A percentile compares a stretch with the other conserved stretches of the same genome.
phyloP scores from a whole-genome alignment of 2,797 vertebrate genomes.

The Odontamblyopus lacepedii region DNA sequence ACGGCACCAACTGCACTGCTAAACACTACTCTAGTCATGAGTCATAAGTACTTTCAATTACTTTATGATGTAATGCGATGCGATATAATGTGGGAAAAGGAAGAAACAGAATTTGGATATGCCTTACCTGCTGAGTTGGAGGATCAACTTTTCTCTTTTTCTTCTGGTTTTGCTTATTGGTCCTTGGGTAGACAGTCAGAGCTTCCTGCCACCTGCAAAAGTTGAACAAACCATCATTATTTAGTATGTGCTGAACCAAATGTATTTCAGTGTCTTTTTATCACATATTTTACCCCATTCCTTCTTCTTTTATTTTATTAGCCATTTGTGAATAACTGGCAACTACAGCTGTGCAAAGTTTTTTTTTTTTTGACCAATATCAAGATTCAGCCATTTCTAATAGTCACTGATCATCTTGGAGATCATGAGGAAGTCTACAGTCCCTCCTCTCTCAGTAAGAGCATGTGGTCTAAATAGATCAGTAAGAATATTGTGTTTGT shows the following conservation, averaged over 20 bases:
- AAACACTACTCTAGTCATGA: background rate
- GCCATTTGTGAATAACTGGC: no score
- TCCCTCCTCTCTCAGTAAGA: no score
- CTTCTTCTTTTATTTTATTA: background rate
- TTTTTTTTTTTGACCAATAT: no score
- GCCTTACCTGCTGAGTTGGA: slow-evolving; percentile 89
- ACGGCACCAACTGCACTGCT: background rate
- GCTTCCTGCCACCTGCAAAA: slow-evolving; percentile 91
- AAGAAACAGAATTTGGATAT: background rate
- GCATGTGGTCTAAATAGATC: no score
- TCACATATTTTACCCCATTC: background rate
- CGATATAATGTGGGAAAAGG: background rate
- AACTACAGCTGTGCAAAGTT: no score
- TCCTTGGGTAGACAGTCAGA: slow-evolving; percentile 91
- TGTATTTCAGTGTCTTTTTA: background rate
- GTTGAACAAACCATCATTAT: slow-evolving; percentile 5
- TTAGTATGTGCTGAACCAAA: background rate
- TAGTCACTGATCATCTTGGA: no score
- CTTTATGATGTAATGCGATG: background rate
- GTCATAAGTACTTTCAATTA: background rate
- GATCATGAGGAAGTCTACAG: no score
- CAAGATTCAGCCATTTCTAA: no score
- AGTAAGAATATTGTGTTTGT: no score
- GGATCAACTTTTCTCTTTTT: slow-evolving; percentile 98
- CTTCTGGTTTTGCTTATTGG: slow-evolving; percentile 98